Evolutionary conservation across 2,113 vertebrate genomes (phyloP), one percentile per base, ranked within the genome.

Genomic region (Sinosuthora webbiana): DNA sequence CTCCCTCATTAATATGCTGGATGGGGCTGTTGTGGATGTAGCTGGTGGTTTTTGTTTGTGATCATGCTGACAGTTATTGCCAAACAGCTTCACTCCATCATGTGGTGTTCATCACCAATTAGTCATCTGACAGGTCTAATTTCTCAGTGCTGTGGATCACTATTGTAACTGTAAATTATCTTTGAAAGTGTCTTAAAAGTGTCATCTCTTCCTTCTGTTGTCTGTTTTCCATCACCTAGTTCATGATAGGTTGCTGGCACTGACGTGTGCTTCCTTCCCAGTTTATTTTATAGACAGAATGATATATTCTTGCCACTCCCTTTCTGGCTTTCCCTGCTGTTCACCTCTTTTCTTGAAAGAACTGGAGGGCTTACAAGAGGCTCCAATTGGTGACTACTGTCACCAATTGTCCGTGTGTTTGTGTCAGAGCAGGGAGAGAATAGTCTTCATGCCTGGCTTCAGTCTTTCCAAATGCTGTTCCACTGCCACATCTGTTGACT

Each of bases 81-180:
- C 82, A 73, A 78, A 81, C 74, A 76, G 76, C 75, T 83, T 90
- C 87, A 41, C 64, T 95, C 78, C 78, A 69, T 97, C 94, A 91
- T 96, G 59, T 73, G 67, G 18, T 90, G 81, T 44, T 97, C 94
- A 91, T 95, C 88, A 86, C 88, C 91, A 97, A 94, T 97, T 96
- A 96, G 95, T 92, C 79, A 64, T 57, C 93, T 96, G 94, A 95
- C 91, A 96, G 78, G 69, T 86, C n/a, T 89, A 95, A 94, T 92
- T 96, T 93, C 90, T 97, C 89, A 89, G 63, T 76, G 53, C 73
- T 91, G 60, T 60, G 75, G 77, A 89, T 93, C 53, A 17, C 83
- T 50, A 33, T 57, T 89, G 37, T 63, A 93, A 90, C 87, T 93
- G 73, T 75, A 87, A 94, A 83, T 95, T 93, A 83, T 49, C 55